These are phyloP conservation scores for Adineta ricciae DNA, from an alignment of 2,888 invertebrate species.

Conservation along the genomic window DNA sequence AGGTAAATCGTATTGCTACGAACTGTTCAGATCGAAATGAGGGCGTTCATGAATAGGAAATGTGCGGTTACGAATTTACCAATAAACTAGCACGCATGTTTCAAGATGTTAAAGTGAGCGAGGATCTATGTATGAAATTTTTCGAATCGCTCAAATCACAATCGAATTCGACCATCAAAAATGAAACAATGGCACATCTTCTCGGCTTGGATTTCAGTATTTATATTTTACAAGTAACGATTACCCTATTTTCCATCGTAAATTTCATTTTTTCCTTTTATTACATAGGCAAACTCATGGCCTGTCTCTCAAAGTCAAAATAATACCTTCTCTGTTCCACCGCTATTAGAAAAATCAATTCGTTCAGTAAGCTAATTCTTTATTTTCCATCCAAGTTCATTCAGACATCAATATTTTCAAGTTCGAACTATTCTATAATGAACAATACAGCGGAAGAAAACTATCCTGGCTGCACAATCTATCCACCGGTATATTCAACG, in stretches of 20 bases:
- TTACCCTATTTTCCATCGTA: too few relatives aligned
- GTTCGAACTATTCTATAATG: constrained; percentile 84
- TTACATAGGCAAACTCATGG: constrained; percentile 60
- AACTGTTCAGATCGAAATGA: too few relatives aligned
- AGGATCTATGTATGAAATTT: constrained; percentile 80
- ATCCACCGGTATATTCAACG: constrained; percentile 62
- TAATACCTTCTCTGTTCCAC: constrained; percentile 74
- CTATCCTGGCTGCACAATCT: constrained; percentile 90
- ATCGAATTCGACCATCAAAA: constrained; percentile 46
- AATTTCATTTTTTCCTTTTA: not conserved
- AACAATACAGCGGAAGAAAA: constrained; percentile 78
- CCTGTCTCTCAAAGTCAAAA: constrained; percentile 72
- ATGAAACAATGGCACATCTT: not conserved
- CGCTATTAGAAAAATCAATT: constrained; percentile 76
- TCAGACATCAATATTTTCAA: constrained; percentile 43
- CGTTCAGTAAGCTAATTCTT: constrained; percentile 57
- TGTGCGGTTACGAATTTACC: constrained; percentile 97
- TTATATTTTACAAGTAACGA: constrained; percentile 53
- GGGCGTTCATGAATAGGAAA: constrained; percentile 57
- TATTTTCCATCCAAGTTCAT: too few relatives aligned
- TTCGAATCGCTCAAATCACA: constrained; percentile 45
- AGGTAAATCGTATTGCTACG: constrained; percentile 52
- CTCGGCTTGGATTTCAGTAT: constrained; percentile 58
- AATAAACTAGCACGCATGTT: constrained; percentile 98
- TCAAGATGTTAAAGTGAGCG: constrained; percentile 84